These are phyloP conservation scores for Ypsolopha sequella DNA, from an alignment of 2,888 invertebrate genomes.

Conservation along the genomic window DNA sequence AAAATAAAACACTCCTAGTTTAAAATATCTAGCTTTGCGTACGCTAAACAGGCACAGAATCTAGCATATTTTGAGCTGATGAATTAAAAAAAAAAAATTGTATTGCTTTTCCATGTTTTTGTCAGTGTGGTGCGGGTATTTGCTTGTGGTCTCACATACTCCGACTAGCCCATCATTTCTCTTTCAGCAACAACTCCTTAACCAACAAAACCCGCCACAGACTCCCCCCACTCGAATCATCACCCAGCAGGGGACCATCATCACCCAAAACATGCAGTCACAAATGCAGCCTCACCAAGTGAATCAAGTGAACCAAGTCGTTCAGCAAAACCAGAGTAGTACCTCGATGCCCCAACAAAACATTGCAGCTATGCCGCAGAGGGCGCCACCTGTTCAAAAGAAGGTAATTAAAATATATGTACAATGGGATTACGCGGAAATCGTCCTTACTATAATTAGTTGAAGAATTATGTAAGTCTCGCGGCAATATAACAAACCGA, in stretches of 20 bases:
- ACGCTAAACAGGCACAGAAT: too few relatives aligned
- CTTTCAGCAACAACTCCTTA: slow-evolving; percentile 36
- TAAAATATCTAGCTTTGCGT: too few relatives aligned
- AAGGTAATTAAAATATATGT: slow-evolving; percentile 20
- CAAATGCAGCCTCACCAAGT: slow-evolving; percentile 30
- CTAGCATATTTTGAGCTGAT: too few relatives aligned
- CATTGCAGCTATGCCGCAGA: slow-evolving; percentile 31
- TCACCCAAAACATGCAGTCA: slow-evolving; percentile 38
- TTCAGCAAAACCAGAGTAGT: slow-evolving; percentile 35
- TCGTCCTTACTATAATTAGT: neutral
- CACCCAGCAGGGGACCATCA: slow-evolving; percentile 56
- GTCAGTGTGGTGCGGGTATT: too few relatives aligned
- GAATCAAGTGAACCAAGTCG: slow-evolving; percentile 1
- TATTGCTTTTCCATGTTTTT: too few relatives aligned
- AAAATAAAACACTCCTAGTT: too few relatives aligned
- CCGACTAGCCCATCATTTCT: slow-evolving; percentile 1
- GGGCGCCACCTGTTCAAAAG: slow-evolving; percentile 24
- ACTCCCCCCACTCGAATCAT: slow-evolving; percentile 37
- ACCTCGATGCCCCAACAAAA: slow-evolving; percentile 34
- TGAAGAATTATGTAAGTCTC: too few relatives aligned
- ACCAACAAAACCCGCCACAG: slow-evolving; percentile 40
- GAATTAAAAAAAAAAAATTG: too few relatives aligned
- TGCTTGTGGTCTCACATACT: too few relatives aligned
- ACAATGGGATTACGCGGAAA: neutral
- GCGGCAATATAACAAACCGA: too few relatives aligned